Evolutionary conservation across 2,888 invertebrate species (phyloP), one percentile per base, ranked within the genome.

Genomic region (Tetragnatha montana): DNA sequence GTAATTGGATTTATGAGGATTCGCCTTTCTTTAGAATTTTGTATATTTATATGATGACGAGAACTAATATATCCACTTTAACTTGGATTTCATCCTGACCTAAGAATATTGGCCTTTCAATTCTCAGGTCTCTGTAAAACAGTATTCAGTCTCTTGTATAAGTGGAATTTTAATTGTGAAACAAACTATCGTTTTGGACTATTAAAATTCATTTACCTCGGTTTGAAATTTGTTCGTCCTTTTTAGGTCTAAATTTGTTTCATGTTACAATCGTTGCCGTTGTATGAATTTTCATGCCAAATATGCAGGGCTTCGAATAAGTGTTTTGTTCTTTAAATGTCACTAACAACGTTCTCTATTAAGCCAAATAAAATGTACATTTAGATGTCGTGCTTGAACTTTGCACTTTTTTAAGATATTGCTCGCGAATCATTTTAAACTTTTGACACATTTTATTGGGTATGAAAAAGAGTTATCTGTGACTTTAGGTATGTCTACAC

Each of bases 371-470:
- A 60, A 82, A 73, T 82, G 74, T 82, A 51, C 19, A 19, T 82
- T 82, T 51, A 60, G 60, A 17, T 74, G 73, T 78, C 78, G 60
- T 60, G 71, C 22, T 60, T 50, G 73, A 51, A 81, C 8, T 51
- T 17, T 22, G 73, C 51, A 51, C 73, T 51, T 71, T 82, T 82
- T 74, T 19, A 22, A 82, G 51, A 82, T 74, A 60, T 74, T 74
- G 73, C 82, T 74, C 50, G 81, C 51, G 74, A 73, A 51, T 82
- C 82, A 60, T 82, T 74, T 81, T 51, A 81, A 71, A 81, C 73
- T 81, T 73, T 73, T 81, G 71, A 73, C 81, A 81, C 50, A 73
- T 81, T 71, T 82, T 74, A 82, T 71, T 73, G 51, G n/a, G 73
- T 22, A 12, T 19, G 6, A 51, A 51, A 17, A 74, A 51, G 73